Conservation (phyloP, 1,140 invertebrate genomes). For the Drosophila ananassae region DNA sequence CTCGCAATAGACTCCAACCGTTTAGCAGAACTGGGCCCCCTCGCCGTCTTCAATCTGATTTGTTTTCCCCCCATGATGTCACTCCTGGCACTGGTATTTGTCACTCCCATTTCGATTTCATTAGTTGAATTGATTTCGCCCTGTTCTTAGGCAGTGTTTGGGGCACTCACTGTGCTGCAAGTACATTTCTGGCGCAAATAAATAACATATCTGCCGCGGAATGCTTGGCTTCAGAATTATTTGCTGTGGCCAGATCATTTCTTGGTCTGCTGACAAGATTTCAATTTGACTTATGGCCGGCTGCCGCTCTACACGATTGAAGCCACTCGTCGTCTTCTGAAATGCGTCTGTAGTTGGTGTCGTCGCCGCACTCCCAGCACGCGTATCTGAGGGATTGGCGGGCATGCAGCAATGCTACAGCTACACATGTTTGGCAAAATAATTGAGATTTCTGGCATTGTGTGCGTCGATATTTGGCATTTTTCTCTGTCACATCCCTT, state of each 20-base stretch:
- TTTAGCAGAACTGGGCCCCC: too few relatives aligned
- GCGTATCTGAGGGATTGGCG: slow-evolving; percentile 73
- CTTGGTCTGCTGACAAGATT: slow-evolving; percentile 69
- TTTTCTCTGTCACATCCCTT: slow-evolving; percentile 56
- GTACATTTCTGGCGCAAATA: slow-evolving; percentile 55
- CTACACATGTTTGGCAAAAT: slow-evolving; percentile 76
- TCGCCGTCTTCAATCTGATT: too few relatives aligned
- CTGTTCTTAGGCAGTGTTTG: slow-evolving; percentile 31
- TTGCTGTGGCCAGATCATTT: slow-evolving; percentile 41
- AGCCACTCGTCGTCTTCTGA: slow-evolving; percentile 21
- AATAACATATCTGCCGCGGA: slow-evolving; percentile 25
- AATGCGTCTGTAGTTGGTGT: neutral
- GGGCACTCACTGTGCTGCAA: slow-evolving; percentile 51
- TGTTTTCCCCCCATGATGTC: neutral
- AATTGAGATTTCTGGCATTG: slow-evolving; percentile 70
- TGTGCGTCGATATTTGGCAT: slow-evolving; percentile 61
- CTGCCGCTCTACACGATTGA: slow-evolving; percentile 45
- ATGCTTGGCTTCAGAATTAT: slow-evolving; percentile 11
- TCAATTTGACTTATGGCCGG: slow-evolving; percentile 63
- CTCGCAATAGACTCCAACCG: too few relatives aligned
- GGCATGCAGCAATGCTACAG: slow-evolving; percentile 65
- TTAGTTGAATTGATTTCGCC: slow-evolving; percentile 39
- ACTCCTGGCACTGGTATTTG: slow-evolving; percentile 25
- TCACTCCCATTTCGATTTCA: slow-evolving; percentile 18
- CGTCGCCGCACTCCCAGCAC: slow-evolving; percentile 27